Evolutionary conservation across 2,797 vertebrate genomes (phyloP), one percentile per base, ranked within the genome.

Genomic region (Botia almorhae): DNA sequence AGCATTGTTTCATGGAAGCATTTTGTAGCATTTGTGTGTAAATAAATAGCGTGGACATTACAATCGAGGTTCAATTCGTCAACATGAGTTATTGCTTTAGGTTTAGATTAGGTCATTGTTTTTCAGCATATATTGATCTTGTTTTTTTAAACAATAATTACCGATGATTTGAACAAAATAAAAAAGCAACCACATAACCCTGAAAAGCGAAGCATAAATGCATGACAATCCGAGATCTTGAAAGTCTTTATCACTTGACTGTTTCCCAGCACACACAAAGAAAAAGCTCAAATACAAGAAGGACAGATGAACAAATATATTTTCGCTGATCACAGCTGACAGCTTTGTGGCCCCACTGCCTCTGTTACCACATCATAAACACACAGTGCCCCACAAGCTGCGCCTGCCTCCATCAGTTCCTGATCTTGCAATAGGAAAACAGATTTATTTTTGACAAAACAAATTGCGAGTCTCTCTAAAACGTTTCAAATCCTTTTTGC

Each of bases 361-460:
- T 68, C 50, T 75, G 19, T 76, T 56, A 23, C 33, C 64, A 67
- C n/a, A 55, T 26, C 29, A 36, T 36, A 61, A 78, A 61, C 76
- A 78, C 55, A 50, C 56, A 65, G 39, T 39, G 53, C 39, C 64
- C 61, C 55, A 61, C 17, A 19, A 67, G 48, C 19, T 19, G 48
- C 21, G 19, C 23, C 51, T 68, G 51, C 23, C 23, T 33, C 29
- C 26, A 61, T 60, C 76, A 36, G 53, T 60, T 69, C 76, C 55
- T 78, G 76, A 78, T 78, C 76, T 61, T 17, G 55, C 76, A 69
- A 70, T 17, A 50, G 43, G 56, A 70, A 70, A 70, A 7, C 4
- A 0, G 29, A 78, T 78, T 78, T 78, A 61, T 70, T 69, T 29
- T 50, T 19, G 7, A 61, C 67, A 78, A 78, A 33, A 61, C 17